phyloP scores from a whole-genome alignment of 2,888 invertebrate species.

The Pterostichus niger region DNA sequence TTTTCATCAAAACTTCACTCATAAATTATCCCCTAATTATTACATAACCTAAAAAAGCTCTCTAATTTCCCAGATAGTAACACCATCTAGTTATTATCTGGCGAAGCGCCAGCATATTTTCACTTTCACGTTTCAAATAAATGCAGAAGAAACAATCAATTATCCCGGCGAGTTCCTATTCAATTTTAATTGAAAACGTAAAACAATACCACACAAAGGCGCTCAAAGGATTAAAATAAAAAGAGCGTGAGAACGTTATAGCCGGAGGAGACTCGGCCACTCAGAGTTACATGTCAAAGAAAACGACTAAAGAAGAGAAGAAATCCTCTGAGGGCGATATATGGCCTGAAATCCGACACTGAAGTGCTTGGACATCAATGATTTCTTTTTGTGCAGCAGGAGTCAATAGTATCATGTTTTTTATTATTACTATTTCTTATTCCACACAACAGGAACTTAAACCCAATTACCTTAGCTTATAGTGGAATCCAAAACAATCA shows the following conservation, averaged over 20 bases:
- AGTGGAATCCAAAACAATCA: too few relatives aligned
- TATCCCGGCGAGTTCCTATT: constrained; percentile 25
- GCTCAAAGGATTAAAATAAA: constrained; percentile 41
- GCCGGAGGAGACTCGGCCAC: neutral
- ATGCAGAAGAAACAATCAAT: constrained; percentile 33
- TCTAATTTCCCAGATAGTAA: constrained; percentile 18
- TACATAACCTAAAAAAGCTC: constrained; percentile 40
- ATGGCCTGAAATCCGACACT: neutral
- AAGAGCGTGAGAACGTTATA: constrained; percentile 12
- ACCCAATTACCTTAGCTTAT: too few relatives aligned
- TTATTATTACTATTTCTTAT: too few relatives aligned
- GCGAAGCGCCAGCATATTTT: constrained; percentile 14
- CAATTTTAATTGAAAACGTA: constrained; percentile 47
- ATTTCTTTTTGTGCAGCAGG: too few relatives aligned
- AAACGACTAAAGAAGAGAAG: neutral
- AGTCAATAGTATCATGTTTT: too few relatives aligned
- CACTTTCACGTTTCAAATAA: constrained; percentile 19
- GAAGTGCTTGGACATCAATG: too few relatives aligned
- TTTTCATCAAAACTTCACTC: constrained; percentile 16
- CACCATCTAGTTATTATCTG: constrained; percentile 25
- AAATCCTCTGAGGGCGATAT: neutral
- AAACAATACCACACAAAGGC: constrained; percentile 31
- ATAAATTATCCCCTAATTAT: constrained; percentile 32
- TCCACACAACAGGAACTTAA: too few relatives aligned
- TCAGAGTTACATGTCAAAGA: neutral